phyloP scores from a whole-genome alignment of 1,140 invertebrate genomes.

The Anastrepha obliqua region DNA sequence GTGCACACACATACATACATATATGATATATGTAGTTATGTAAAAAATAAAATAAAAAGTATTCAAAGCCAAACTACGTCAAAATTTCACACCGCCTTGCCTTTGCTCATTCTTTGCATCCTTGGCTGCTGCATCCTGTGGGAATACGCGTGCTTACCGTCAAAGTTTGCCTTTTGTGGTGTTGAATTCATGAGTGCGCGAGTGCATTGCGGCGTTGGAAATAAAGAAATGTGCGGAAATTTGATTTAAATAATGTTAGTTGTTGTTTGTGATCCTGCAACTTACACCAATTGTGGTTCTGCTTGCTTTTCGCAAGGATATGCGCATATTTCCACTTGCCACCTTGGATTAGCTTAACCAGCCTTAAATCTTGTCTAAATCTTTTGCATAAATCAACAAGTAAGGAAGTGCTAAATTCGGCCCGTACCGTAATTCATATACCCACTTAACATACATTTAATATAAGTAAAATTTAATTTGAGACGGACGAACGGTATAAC shows the following conservation, averaged over 20 bases:
- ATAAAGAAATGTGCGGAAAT: conserved; percentile 71
- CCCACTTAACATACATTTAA: too few relatives aligned
- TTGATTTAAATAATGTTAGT: conserved; percentile 69
- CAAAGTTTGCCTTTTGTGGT: conserved; percentile 20
- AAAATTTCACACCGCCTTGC: conserved; percentile 38
- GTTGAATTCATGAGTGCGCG: conserved; percentile 46
- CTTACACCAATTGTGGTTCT: conserved; percentile 48
- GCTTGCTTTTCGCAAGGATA: conserved; percentile 34
- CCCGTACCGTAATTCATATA: too few relatives aligned
- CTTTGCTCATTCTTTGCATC: neutral
- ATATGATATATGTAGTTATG: neutral
- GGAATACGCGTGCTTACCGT: conserved; percentile 40
- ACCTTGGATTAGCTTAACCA: conserved; percentile 54
- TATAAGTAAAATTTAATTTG: too few relatives aligned
- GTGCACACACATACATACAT: neutral
- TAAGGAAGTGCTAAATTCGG: neutral
- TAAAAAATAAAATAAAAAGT: conserved; percentile 3
- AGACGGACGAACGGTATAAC: too few relatives aligned
- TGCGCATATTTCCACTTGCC: conserved; percentile 38
- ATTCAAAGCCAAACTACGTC: conserved; percentile 3
- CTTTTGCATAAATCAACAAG: conserved; percentile 51
- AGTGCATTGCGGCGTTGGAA: conserved; percentile 42
- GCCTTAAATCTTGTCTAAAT: conserved; percentile 57
- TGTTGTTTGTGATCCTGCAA: conserved; percentile 29
- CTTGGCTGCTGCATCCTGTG: conserved; percentile 44